Evolutionary conservation across 2,888 invertebrate genomes (phyloP), one percentile per base, ranked within the genome.

Genomic region (Parasteatoda lunata): DNA sequence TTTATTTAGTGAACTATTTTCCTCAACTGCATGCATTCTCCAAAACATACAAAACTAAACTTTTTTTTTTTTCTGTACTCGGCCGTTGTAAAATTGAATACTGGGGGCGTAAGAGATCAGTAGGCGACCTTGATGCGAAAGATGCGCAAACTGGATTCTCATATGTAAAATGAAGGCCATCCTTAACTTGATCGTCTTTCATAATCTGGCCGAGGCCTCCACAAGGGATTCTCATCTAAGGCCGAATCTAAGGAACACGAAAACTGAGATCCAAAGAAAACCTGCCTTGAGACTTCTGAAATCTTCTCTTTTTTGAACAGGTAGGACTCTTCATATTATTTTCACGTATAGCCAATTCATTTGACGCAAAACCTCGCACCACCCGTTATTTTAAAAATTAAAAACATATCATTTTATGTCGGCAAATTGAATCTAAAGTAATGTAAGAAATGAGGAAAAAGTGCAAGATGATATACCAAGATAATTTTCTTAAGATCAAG

Each of bases 141-240:
- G 71, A 80, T n/a, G 47, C 73, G 15, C 81, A 72, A 68, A 81
- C 81, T 81, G 81, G 81, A 73, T 81, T 69, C 75, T 52, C 4
- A 13, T 59, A 13, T 59, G 59, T 59, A 59, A 59, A 59, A 59
- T 59, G 81, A 81, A 81, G 81, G 81, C 66, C 75, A 30, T 52
- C 59, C 49, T 52, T 76, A 64, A 64, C 15, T 49, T 48, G 45
- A 48, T 59, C 54, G 51, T 73, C 54, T 76, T 65, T 49, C 76
- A 65, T 64, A 48, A 65, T 76, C 59, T 48, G 30, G 5, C 15
- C 52, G 54, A 78, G 54, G 30, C 78, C 30, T 68, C 15, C 15
- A 51, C 30, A 30, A 9, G 3, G 49, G 47, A 69, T 70, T 70
- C 52, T 51, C 30, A 11, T 11, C 7, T 49, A 66, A 65, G 66